Evolutionary conservation across 2,797 vertebrate genomes (phyloP).

Genomic region (Melanogrammus aeglefinus): DNA sequence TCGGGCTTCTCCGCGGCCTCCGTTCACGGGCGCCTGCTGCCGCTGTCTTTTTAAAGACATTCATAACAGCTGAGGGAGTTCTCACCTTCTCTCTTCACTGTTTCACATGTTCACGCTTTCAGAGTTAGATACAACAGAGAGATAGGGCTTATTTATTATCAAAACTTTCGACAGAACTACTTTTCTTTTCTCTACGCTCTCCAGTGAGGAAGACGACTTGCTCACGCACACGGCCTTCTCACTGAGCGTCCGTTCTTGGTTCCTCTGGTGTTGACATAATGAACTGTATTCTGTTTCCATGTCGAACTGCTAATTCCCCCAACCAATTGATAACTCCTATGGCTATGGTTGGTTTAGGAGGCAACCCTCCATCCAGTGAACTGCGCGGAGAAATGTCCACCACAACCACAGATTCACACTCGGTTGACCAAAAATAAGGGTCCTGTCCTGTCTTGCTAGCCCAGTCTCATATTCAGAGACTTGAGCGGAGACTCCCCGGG

Average conservation of each 20-base stretch:
- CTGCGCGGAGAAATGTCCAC: too few relatives aligned
- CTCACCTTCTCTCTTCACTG: background rate
- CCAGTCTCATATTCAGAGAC: too few relatives aligned
- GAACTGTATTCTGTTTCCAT: too few relatives aligned
- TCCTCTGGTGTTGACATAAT: background rate
- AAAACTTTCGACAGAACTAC: background rate
- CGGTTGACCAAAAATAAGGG: too few relatives aligned
- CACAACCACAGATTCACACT: too few relatives aligned
- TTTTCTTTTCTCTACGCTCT: background rate
- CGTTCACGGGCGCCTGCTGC: background rate
- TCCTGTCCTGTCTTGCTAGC: too few relatives aligned
- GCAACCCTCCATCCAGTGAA: too few relatives aligned
- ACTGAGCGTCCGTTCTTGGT: background rate
- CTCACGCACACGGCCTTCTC: too few relatives aligned
- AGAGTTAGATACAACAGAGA: background rate
- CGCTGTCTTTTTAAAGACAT: background rate
- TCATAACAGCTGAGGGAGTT: background rate
- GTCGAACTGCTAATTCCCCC: too few relatives aligned
- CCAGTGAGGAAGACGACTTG: background rate
- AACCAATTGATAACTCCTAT: background rate
- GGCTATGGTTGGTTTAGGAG: background rate
- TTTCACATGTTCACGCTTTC: background rate
- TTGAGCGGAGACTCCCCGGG: too few relatives aligned
- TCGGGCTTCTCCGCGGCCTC: background rate
- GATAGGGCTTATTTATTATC: background rate